Percentiles rank a stretch among this genome's conserved stretches.
Conservation (phyloP, 2,113 vertebrate genomes). For the Labeo rohita region DNA sequence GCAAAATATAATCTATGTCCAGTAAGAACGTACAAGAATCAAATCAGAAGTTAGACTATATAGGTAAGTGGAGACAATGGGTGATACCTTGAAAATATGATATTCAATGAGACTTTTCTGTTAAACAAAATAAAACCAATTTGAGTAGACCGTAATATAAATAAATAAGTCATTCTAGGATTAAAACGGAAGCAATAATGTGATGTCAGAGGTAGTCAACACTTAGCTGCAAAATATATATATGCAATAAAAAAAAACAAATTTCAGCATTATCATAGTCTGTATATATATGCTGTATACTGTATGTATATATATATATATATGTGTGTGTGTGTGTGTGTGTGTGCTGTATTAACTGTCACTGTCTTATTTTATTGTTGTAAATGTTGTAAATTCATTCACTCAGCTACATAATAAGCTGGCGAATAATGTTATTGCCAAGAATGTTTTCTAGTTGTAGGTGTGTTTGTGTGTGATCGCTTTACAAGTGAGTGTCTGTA, state of each 20-base stretch:
- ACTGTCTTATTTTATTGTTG: neutral
- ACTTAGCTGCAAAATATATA: neutral
- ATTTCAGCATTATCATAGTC: neutral
- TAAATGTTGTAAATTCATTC: neutral
- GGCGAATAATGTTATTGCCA: neutral
- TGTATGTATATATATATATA: too few species aligned
- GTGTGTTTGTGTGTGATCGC: slow-evolving; percentile 23
- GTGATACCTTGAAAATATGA: neutral
- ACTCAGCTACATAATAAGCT: neutral
- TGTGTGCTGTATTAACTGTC: neutral
- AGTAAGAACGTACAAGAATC: neutral
- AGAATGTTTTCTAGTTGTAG: neutral
- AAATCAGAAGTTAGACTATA: neutral
- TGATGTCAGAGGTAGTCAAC: slow-evolving; percentile 15
- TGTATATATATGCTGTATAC: too few species aligned
- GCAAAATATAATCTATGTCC: neutral
- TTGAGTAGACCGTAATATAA: neutral
- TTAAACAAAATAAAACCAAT: neutral
- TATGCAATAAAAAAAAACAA: neutral
- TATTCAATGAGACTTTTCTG: neutral
- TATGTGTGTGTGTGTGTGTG: too few species aligned
- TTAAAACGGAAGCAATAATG: slow-evolving; percentile 2
- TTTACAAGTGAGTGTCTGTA: slow-evolving; percentile 84
- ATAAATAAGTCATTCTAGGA: neutral
- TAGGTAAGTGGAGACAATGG: too few species aligned